Base-by-base conservation (phyloP, 2,113 vertebrate genomes). In the Anoura caudifer region DNA sequence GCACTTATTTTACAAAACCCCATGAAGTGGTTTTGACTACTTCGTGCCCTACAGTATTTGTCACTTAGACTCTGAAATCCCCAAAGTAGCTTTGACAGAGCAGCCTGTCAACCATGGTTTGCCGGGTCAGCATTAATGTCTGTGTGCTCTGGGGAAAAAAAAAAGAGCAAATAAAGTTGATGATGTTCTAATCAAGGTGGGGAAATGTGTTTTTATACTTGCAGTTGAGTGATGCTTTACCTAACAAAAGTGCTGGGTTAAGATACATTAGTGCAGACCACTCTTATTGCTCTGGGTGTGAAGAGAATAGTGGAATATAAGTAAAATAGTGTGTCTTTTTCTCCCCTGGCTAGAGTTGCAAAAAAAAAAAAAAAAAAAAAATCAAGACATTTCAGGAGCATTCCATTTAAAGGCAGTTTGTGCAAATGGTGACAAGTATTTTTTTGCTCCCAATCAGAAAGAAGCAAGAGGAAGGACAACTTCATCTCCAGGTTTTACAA, bases 1-100 rank as follows among this genome's bases (percentile, higher is more conserved):
- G 91, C 96, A 95, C 83, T 72, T 97, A 83, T 97, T 98, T 98
- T 94, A 83, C 56, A 91, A 91, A 95, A 97, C 43, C 94, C 73
- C 89, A 87, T 59, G 56, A 59, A 59, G 56, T 24, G 93, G 95
- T 93, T 89, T 95, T 98, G 97, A 97, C 90, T 98, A 94, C 95
- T 97, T 92, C 54, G 82, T 96, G 96, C 93, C 70, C 61, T 56
- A 63, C 61, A 90, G 90, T 96, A 96, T 98, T 94, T 72, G 63
- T 98, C 93, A 90, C 92, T 98, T 96, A 96, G 69, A 59, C 96
- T 90, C 87, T 93, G 90, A 97, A 95, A 96, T 75, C 56, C 61
- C 1, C 83, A 50, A 63, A 81, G 28, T 36, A 87, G 87, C 85
- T 83, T 80, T 95, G 85, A 93, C 90, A 95, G 82, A 97, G 88